Evolutionary conservation across 2,113 vertebrate genomes (phyloP), one percentile per base, ranked within the genome.

Genomic region (Oreocharis arfaki): DNA sequence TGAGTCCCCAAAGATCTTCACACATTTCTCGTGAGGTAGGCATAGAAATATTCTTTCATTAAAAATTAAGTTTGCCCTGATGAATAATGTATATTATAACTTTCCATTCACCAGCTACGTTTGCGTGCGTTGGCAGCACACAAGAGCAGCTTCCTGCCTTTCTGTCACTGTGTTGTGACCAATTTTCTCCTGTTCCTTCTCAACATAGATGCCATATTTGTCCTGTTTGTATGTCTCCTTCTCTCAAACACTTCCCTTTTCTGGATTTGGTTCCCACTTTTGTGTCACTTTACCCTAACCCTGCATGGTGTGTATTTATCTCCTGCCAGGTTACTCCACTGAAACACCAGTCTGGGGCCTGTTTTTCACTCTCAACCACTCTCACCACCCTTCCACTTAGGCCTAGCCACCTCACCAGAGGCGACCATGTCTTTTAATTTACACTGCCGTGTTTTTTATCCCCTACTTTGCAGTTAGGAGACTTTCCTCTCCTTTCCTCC

Each of bases 11-110:
- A 80, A 87, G 78, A 90, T 87, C 46, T 91, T 91, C 87, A 89
- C 71, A 67, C 67, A 65, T 95, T 93, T 94, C 93, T 89, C 11
- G 2, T 76, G 90, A 87, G 74, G 50, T 79, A 90, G 63, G 63
- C 63, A 70, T 65, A 85, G 70, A 93, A 93, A 76, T 69, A 91
- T 69, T 65, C 74, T 87, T 93, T 52, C 91, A 97, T 93, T 91
- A 96, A 91, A 94, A 91, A 93, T 93, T 87, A 79, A 89, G 37
- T 95, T 94, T 89, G 32, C 53, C 65, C 37, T 53, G 46, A 55
- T 94, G 50, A 94, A 87, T 93, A 89, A 93, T 83, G 46, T 84
- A 73, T 92, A 41, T 73, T 79, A n/a, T 69, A 76, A 73, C 70
- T 94, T 90, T 42, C 59, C 50, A 39, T 93, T 91, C 78, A 82